Conservation (phyloP, 2,888 invertebrate species). For the Copidosoma aretas region DNA sequence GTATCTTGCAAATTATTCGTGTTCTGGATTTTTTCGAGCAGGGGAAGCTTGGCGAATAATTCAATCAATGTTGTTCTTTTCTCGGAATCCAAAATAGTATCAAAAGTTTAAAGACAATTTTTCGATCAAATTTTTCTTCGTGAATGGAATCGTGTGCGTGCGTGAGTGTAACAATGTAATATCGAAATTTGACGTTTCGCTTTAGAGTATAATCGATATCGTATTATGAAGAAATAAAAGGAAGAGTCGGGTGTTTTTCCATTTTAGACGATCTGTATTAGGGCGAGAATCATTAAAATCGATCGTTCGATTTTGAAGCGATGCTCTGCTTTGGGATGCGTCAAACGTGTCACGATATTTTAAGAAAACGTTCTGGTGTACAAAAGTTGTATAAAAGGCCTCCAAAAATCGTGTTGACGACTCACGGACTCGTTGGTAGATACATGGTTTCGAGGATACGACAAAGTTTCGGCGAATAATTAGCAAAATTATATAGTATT, state of each 20-base stretch:
- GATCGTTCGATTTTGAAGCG: conserved; percentile 24
- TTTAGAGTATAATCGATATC: conserved; percentile 37
- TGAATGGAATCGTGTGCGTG: neutral
- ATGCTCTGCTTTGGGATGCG: conserved; percentile 25
- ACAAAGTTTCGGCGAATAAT: too few species aligned
- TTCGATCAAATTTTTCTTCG: neutral
- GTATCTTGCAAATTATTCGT: neutral
- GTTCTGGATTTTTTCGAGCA: conserved; percentile 26
- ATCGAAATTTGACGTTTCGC: conserved; percentile 27
- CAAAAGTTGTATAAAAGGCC: neutral
- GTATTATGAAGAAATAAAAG: conserved; percentile 23
- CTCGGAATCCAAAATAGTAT: neutral
- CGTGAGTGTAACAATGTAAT: conserved; percentile 3
- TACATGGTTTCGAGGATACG: neutral
- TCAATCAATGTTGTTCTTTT: neutral
- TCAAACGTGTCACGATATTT: conserved; percentile 23
- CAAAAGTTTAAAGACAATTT: too few species aligned
- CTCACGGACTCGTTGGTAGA: neutral
- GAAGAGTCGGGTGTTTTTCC: conserved; percentile 33
- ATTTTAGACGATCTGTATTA: conserved; percentile 27
- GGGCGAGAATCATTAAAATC: conserved; percentile 21
- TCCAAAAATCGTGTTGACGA: conserved; percentile 1
- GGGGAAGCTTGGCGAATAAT: too few species aligned
- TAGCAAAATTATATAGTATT: too few species aligned
- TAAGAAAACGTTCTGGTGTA: conserved; percentile 7